Conservation (phyloP, 92 coral and sea anemone species). For the Zoanthus sansibaricus region DNA sequence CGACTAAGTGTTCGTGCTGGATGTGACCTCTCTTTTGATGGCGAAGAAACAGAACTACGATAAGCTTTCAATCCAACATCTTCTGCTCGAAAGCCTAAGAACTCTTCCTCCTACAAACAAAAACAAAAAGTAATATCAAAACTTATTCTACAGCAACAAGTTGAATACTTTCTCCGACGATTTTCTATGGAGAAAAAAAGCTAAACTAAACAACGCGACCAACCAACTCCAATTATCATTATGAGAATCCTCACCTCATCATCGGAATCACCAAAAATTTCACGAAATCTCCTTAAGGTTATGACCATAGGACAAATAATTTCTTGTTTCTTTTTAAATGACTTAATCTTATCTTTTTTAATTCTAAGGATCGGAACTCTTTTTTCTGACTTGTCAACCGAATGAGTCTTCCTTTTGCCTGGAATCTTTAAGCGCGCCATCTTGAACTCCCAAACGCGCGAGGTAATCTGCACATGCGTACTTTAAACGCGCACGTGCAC, state of each 20-base stretch:
- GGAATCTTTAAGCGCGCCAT: slow-evolving; percentile 99
- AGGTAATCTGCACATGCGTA: slow-evolving; percentile 73
- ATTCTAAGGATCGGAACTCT: slow-evolving; percentile 57
- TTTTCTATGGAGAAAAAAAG: neutral
- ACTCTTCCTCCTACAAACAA: slow-evolving; percentile 81
- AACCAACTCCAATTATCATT: slow-evolving; percentile 12
- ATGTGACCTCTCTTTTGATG: slow-evolving; percentile 57
- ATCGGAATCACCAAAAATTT: slow-evolving; percentile 98
- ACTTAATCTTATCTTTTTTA: slow-evolving; percentile 53
- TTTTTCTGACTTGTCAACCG: slow-evolving; percentile 69
- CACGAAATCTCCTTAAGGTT: slow-evolving; percentile 81
- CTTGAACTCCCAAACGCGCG: slow-evolving; percentile 66
- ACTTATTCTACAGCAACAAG: slow-evolving; percentile 3
- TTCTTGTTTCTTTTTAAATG: slow-evolving; percentile 41
- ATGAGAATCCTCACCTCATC: slow-evolving; percentile 84
- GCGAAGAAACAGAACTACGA: slow-evolving; percentile 62
- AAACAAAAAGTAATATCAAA: neutral
- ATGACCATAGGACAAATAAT: slow-evolving; percentile 74
- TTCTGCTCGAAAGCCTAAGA: slow-evolving; percentile 94
- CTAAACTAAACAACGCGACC: slow-evolving; percentile 76
- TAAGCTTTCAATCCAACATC: slow-evolving; percentile 92
- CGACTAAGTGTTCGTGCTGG: slow-evolving; percentile 45
- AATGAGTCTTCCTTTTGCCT: slow-evolving; percentile 76
- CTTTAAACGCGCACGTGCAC: slow-evolving; percentile 66
- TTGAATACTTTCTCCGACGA: slow-evolving; percentile 16